Evolutionary conservation across 2,113 vertebrate species (phyloP).

Genomic region (Stercorarius parasiticus): DNA sequence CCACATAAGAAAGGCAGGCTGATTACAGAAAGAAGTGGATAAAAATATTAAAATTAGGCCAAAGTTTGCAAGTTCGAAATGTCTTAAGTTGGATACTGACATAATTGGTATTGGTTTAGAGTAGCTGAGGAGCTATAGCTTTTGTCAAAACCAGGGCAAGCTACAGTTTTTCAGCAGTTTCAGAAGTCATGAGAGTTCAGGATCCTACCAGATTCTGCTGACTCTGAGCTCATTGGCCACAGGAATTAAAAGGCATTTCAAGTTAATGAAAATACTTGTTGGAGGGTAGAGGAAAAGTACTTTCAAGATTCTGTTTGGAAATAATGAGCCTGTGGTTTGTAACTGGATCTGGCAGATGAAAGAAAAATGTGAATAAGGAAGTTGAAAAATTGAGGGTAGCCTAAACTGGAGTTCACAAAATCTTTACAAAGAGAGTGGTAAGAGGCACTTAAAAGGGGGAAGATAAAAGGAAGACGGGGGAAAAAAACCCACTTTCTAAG

Average conservation of each 20-base stretch:
- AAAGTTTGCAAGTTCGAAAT: not conserved
- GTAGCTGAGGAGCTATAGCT: not conserved
- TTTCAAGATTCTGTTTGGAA: not conserved
- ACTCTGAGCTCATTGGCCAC: not conserved
- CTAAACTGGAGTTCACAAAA: not conserved
- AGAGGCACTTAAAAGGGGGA: not conserved
- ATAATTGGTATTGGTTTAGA: not conserved
- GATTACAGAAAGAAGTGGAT: not conserved
- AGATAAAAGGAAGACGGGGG: not conserved
- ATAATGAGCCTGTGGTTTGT: not conserved
- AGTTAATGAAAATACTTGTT: not conserved
- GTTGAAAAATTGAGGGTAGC: not conserved
- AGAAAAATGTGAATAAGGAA: not conserved
- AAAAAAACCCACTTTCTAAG: not conserved
- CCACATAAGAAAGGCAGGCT: not conserved
- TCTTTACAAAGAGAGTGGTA: not conserved
- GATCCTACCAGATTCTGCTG: not conserved
- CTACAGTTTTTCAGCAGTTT: not conserved
- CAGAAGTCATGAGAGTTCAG: not conserved
- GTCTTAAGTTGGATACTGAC: not conserved
- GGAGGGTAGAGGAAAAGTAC: not conserved
- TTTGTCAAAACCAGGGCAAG: not conserved
- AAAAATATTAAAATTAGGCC: not conserved
- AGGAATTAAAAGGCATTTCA: not conserved
- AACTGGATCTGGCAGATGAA: not conserved